Conservation (phyloP, 2,113 vertebrate species). For the Bufo bufo region DNA sequence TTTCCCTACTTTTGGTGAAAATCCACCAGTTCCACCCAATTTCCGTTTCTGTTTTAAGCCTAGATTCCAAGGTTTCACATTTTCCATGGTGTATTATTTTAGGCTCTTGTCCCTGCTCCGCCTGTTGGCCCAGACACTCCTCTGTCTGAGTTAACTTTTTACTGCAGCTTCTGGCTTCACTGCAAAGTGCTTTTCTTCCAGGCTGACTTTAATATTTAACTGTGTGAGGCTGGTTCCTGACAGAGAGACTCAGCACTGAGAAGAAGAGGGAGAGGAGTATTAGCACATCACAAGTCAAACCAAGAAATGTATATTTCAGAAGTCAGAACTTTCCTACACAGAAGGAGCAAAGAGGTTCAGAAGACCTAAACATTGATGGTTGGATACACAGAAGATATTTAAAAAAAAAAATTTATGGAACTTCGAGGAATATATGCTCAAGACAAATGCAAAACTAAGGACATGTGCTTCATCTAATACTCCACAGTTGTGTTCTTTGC, state of each 20-base stretch:
- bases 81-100: conserved; percentile 21
- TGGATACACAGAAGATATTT: not conserved
- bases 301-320: not conserved
- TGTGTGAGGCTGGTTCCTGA: not conserved
- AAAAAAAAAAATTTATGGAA: not conserved
- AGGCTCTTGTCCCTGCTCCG: conserved; percentile 21
- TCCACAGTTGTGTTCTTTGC: not conserved
- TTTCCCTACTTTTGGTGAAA: not conserved
- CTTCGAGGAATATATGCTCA: not conserved
- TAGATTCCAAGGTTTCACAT: conserved; percentile 55
- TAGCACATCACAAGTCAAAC: not conserved
- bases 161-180: conserved; percentile 42
- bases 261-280: not conserved
- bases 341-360: not conserved
- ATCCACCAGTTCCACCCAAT: conserved; percentile 56
- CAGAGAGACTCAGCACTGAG: not conserved
- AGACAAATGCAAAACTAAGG: not conserved
- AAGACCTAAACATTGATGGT: not conserved
- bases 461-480: not conserved
- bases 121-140: conserved; percentile 21
- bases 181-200: conserved; percentile 35
- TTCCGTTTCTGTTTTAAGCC: conserved; percentile 40
- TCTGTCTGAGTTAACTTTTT: conserved; percentile 32
- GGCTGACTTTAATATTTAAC: conserved; percentile 55
- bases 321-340: not conserved